Conservation (phyloP, 1,140 invertebrate genomes). For the Hesperophylax magnus region DNA sequence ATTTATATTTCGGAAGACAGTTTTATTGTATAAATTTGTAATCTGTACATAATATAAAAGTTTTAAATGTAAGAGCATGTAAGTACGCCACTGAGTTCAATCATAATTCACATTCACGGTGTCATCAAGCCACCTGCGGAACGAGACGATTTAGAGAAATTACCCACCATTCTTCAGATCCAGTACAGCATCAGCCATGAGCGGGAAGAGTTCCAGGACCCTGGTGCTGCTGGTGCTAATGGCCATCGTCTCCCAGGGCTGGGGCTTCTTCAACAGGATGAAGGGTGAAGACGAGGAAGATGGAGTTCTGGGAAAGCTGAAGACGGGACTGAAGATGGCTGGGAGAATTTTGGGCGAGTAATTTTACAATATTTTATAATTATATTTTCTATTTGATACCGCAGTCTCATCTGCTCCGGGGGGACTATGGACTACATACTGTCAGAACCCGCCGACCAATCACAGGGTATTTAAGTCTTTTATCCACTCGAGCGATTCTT, state of each 20-base stretch:
- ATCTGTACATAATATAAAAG: too few relatives aligned
- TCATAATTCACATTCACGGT: background rate
- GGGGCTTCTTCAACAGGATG: slow-evolving; percentile 4
- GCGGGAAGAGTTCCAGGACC: slow-evolving; percentile 62
- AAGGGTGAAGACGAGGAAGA: slow-evolving; percentile 55
- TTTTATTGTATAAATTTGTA: too few relatives aligned
- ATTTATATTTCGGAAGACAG: too few relatives aligned
- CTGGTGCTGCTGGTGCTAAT: slow-evolving; percentile 53
- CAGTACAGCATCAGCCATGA: slow-evolving; percentile 48
- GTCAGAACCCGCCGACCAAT: too few relatives aligned
- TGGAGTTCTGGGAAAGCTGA: slow-evolving; percentile 74
- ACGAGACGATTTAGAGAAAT: background rate
- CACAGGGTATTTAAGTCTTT: too few relatives aligned
- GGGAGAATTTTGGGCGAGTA: slow-evolving; percentile 72
- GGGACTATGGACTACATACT: too few relatives aligned
- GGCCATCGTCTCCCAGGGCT: slow-evolving; percentile 59
- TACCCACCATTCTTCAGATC: too few relatives aligned
- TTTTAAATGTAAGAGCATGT: too few relatives aligned
- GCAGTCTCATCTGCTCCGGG: too few relatives aligned
- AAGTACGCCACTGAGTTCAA: background rate
- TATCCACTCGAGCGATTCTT: too few relatives aligned
- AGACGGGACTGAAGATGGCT: slow-evolving; percentile 75
- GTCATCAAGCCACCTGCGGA: slow-evolving; percentile 1
- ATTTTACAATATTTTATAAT: background rate
- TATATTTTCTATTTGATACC: too few relatives aligned